These are phyloP conservation scores for Martes flavigula DNA, from an alignment of 2,797 vertebrate genomes.

Conservation along the genomic window DNA sequence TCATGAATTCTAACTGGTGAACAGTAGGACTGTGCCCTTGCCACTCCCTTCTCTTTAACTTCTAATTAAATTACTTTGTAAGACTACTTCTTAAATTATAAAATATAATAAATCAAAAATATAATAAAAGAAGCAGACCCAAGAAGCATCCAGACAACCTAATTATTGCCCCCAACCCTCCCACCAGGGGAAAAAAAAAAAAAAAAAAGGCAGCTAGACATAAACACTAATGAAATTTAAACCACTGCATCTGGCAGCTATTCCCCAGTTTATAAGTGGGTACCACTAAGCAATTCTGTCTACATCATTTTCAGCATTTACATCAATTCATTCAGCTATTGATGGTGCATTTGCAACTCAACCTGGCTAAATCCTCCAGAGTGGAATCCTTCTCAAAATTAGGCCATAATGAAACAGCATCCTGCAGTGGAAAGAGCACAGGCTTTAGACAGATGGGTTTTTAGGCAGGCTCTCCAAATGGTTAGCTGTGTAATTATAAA, in stretches of 20 bases:
- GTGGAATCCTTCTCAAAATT: background rate
- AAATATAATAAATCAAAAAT: slow-evolving; percentile 13
- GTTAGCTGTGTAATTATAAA: slow-evolving; percentile 19
- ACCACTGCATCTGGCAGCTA: background rate
- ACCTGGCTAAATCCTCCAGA: background rate
- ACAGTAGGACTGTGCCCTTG: background rate
- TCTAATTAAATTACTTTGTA: slow-evolving; percentile 24
- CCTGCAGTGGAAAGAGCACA: background rate
- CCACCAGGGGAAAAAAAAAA: no score
- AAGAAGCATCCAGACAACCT: background rate
- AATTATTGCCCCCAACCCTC: background rate
- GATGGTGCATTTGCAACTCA: background rate
- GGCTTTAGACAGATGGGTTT: background rate
- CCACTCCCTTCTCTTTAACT: background rate
- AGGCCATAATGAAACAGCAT: background rate
- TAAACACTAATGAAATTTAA: slow-evolving; percentile 24
- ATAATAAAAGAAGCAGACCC: background rate
- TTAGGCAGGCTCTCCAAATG: background rate
- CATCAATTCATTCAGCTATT: background rate
- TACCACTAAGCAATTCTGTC: background rate
- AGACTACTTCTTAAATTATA: background rate
- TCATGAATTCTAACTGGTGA: background rate
- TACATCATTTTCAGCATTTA: background rate
- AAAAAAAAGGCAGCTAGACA: background rate
- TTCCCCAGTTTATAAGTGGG: background rate